phyloP scores from a whole-genome alignment of 2,113 vertebrate genomes.

The Acanthisitta chloris region DNA sequence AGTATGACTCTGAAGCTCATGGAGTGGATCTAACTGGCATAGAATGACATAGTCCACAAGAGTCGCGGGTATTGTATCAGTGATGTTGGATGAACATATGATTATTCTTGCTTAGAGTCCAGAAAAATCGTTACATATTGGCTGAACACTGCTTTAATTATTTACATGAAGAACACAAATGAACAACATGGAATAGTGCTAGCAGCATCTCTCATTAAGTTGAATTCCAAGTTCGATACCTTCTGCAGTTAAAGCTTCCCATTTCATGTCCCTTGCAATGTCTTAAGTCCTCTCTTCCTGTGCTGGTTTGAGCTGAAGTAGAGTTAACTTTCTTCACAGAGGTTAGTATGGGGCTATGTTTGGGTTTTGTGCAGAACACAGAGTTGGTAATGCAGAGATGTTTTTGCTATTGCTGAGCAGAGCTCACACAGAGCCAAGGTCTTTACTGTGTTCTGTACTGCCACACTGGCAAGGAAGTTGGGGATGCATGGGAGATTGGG shows the following conservation, averaged over 20 bases:
- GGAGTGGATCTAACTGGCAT: background rate
- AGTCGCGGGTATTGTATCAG: background rate
- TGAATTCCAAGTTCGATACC: background rate
- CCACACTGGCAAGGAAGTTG: too few species aligned
- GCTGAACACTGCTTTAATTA: background rate
- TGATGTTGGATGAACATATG: background rate
- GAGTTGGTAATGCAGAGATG: too few species aligned
- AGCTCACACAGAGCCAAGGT: too few species aligned
- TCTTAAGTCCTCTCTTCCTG: background rate
- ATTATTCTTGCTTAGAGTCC: background rate
- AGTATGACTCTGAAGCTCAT: background rate
- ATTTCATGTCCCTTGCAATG: background rate
- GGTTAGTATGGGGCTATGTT: too few species aligned
- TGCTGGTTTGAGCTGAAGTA: too few species aligned
- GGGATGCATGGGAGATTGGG: too few species aligned
- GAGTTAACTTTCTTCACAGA: too few species aligned
- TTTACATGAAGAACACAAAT: background rate
- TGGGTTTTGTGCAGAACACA: too few species aligned
- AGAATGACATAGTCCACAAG: background rate
- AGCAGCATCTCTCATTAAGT: background rate
- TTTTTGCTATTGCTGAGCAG: too few species aligned
- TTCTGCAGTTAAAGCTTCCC: background rate
- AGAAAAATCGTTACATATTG: background rate
- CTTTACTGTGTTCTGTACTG: too few species aligned
- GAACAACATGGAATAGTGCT: background rate